Evolutionary conservation across 1,140 invertebrate genomes (phyloP), one percentile per base, ranked within the genome.

Genomic region (Maconellicoccus hirsutus): DNA sequence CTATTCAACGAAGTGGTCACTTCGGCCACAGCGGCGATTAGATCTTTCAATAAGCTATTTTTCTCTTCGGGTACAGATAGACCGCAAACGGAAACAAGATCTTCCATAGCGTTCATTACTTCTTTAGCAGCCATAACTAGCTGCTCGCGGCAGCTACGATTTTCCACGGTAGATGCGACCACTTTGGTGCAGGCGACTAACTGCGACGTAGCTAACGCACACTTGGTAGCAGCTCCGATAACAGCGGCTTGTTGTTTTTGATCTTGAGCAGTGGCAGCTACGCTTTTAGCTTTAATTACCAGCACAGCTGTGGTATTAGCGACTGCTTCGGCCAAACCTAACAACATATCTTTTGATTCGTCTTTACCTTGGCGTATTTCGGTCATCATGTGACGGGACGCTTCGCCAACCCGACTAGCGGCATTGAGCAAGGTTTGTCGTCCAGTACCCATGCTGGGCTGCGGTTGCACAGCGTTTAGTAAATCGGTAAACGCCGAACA

Each of bases 111-210:
- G 72, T 87, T 87, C 0, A 92, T 90, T 1, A 99, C 97, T 78
- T 96, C 93, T 29, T 93, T 86, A 0, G 95, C 91, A 0, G 97
- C 96, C 69, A 90, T 90, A 71, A 93, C 90, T 69, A 99, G 78
- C 79, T 98, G 96, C 74, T 94, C 90, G 76, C 97, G 93, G 77
- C 97, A 99, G 0, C 90, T 90, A 0, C 93, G 89, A 76, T 91
- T 95, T 69, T 92, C 87, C 4, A 98, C 79, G 0, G 90, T 92
- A 0, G 90, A 88, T 0, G 90, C 89, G 1, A 92, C 89, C n/a
- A 92, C 90, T 83, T 98, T 98, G 12, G 97, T 93, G 78, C 95
- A 98, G 0, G 97, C 95, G 0, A 99, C 96, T 0, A 99, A 82
- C 78, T 99, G 97, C 29, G 94, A 98, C 0, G 97, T 99, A 0